Percentiles rank a stretch among this genome's conserved stretches.
Evolutionary conservation across 2,888 invertebrate genomes (phyloP).

Genomic region (Cephus pygmeus): DNA sequence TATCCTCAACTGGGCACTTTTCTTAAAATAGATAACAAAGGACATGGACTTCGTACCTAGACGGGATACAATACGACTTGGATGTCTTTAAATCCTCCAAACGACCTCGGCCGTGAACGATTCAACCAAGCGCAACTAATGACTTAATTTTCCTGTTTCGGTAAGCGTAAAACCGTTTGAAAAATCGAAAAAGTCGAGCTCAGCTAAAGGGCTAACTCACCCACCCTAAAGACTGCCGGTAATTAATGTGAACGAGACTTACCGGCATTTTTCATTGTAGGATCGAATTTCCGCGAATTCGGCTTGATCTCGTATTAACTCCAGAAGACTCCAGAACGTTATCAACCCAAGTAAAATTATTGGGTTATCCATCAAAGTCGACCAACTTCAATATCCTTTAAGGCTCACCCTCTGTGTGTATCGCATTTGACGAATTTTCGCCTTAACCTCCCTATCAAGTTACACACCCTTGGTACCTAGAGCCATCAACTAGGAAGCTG

Average conservation of each 20-base stretch:
- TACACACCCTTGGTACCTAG: not conserved
- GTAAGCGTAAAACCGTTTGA: constrained; percentile 5
- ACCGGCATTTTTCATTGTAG: not conserved
- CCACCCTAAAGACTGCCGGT: not conserved
- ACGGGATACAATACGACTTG: not conserved
- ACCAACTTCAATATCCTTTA: constrained; percentile 12
- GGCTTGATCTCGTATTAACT: not conserved
- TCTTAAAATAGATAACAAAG: not conserved
- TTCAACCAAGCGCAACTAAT: not conserved
- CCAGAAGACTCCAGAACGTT: not conserved
- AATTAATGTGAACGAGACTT: not conserved
- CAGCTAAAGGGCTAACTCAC: not conserved
- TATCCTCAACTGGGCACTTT: not conserved
- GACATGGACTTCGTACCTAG: not conserved
- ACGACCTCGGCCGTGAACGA: not conserved
- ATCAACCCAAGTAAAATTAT: constrained; percentile 22
- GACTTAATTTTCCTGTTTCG: constrained; percentile 1
- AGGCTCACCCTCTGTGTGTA: constrained; percentile 10
- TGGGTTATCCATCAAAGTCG: constrained; percentile 29
- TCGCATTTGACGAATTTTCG: constrained; percentile 24
- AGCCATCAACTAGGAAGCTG: not conserved
- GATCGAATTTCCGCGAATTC: not conserved
- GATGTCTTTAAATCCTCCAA: not conserved
- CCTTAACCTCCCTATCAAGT: not conserved
- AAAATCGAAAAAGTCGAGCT: not conserved